phyloP scores from a whole-genome alignment of 2,113 vertebrate genomes.

The Anoplopoma fimbria region DNA sequence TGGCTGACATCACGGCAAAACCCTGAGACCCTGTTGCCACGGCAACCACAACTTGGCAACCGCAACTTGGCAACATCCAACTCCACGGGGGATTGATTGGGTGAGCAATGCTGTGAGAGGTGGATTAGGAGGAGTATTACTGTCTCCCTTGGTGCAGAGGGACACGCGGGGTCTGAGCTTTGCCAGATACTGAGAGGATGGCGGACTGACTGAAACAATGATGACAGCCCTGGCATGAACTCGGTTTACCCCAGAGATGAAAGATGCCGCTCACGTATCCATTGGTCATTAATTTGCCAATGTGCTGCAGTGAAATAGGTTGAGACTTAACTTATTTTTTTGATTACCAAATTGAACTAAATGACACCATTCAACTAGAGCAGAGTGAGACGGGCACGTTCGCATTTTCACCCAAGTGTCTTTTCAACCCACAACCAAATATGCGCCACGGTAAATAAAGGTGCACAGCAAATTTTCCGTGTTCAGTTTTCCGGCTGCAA shows the following conservation, averaged over 20 bases:
- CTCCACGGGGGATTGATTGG: constrained; percentile 75
- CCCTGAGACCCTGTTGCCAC: constrained; percentile 54
- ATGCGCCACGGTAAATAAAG: constrained; percentile 27
- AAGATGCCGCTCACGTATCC: constrained; percentile 41
- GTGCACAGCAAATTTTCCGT: constrained; percentile 27
- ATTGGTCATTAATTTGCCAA: constrained; percentile 40
- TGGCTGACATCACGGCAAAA: constrained; percentile 74
- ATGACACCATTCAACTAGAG: constrained; percentile 11
- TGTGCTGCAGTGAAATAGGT: constrained; percentile 23
- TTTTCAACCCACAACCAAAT: constrained; percentile 5
- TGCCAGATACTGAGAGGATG: constrained; percentile 50
- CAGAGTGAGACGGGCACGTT: constrained; percentile 1
- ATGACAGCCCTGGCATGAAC: constrained; percentile 37
- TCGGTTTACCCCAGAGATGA: constrained; percentile 44
- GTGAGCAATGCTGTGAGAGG: constrained; percentile 70
- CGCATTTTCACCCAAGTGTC: constrained; percentile 11
- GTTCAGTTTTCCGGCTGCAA: constrained; percentile 15
- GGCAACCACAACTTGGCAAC: constrained; percentile 73
- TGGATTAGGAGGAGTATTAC: constrained; percentile 72
- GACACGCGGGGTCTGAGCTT: constrained; percentile 30
- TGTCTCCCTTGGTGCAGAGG: constrained; percentile 49
- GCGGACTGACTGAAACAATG: constrained; percentile 40
- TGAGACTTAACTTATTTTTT: background rate
- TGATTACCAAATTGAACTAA: constrained; percentile 20
- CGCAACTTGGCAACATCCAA: constrained; percentile 55